A percentile compares a stretch with the other conserved stretches of the same genome.
Conservation (phyloP, 2,888 invertebrate species). For the Saturnia japonica region DNA sequence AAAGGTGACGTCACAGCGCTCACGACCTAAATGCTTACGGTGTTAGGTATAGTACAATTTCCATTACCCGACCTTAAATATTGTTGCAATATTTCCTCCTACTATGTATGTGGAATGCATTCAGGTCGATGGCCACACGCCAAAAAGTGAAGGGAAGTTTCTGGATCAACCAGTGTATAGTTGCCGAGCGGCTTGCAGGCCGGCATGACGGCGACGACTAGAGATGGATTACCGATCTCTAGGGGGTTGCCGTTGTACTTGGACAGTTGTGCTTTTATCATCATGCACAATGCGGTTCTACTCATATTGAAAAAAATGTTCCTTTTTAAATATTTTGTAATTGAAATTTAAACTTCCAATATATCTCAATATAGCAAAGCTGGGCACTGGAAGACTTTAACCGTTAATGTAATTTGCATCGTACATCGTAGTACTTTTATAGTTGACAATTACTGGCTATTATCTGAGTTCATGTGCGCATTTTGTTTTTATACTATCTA, state of each 20-base stretch:
- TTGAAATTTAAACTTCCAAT: background rate
- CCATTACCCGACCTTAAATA: slow-evolving; percentile 61
- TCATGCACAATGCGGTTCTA: no score
- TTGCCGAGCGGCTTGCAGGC: no score
- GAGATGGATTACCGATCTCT: no score
- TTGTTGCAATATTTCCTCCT: slow-evolving; percentile 39
- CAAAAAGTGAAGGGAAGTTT: slow-evolving; percentile 30
- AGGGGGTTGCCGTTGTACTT: no score
- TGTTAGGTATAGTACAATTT: slow-evolving; percentile 69
- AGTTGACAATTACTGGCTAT: slow-evolving; percentile 65
- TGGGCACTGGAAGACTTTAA: slow-evolving; percentile 43
- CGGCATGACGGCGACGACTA: no score
- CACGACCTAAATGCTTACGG: slow-evolving; percentile 67
- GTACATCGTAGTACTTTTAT: slow-evolving; percentile 64
- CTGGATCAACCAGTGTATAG: no score
- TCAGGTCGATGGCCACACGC: slow-evolving; percentile 42
- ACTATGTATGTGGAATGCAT: background rate
- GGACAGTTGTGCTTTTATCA: no score
- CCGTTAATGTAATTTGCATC: slow-evolving; percentile 65
- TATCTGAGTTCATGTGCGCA: slow-evolving; percentile 62
- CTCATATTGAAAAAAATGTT: no score
- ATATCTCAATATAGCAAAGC: slow-evolving; percentile 35
- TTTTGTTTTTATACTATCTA: slow-evolving; percentile 33
- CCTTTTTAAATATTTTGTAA: no score
- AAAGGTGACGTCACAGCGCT: slow-evolving; percentile 64